phyloP scores from a whole-genome alignment of 53 echinoderm and acorn worm species.

The Luidia sarsii region DNA sequence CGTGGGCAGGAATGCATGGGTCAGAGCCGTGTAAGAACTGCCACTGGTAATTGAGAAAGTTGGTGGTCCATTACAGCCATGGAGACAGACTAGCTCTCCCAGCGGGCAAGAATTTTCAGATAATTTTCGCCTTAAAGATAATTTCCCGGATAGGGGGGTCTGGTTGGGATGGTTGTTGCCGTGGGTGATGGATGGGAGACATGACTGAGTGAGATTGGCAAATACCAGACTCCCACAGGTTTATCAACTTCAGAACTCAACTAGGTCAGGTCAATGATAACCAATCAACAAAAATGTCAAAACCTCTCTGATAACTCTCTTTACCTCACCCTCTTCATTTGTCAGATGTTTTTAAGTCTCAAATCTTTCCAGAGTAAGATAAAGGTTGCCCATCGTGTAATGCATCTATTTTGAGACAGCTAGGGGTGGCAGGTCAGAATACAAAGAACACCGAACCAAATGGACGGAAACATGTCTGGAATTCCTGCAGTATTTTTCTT shows the following conservation, averaged over 20 bases:
- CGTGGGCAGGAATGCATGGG: constrained; percentile 22
- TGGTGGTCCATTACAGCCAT: constrained; percentile 28
- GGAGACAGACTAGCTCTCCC: background rate
- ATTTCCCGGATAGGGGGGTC: too few species aligned
- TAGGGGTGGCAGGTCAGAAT: too few species aligned
- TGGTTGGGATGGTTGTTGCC: too few species aligned
- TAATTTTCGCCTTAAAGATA: background rate
- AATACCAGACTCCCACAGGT: constrained; percentile 24
- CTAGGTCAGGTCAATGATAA: background rate
- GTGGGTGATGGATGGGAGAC: background rate
- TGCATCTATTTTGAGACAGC: too few species aligned
- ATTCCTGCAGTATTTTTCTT: too few species aligned
- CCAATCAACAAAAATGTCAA: too few species aligned
- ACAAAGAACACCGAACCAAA: too few species aligned
- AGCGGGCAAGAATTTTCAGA: constrained; percentile 16
- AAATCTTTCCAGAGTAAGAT: background rate
- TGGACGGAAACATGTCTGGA: too few species aligned
- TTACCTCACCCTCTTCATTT: too few species aligned
- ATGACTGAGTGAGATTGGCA: constrained; percentile 6
- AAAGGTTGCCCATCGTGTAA: too few species aligned
- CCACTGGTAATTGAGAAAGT: constrained; percentile 42
- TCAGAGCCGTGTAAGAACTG: background rate
- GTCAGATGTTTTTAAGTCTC: too few species aligned
- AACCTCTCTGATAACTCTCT: too few species aligned
- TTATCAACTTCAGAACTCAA: constrained; percentile 24